Base-by-base conservation (phyloP, 2,888 invertebrate species). In the Alentia gelatinosa region DNA sequence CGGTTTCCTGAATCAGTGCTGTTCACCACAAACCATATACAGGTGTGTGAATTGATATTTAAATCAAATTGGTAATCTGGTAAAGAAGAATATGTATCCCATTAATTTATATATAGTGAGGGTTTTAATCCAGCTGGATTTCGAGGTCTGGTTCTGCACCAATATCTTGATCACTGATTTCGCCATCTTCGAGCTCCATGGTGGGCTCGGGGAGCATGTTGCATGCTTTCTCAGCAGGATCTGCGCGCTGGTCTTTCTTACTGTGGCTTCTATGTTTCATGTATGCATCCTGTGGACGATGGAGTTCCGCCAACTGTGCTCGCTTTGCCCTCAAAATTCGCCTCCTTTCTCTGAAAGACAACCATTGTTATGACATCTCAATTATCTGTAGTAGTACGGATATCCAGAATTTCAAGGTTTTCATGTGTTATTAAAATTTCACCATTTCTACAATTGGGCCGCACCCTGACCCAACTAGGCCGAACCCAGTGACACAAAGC, bases 271-370 rank as follows among this genome's bases (percentile, higher is more conserved):
- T 56, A 56, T 19, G n/a, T 56, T 56, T 56, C 23, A n/a, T 42
- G 50, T 47, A 86, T 15, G 30, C 30, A 47, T 86, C 86, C 47
- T 86, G 86, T 33, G 86, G 86, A 5, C n/a, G 47, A 0, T 86
- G 42, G 9, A 86, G n/a, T 15, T 39, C 23, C 3, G 86, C 42
- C 50, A 86, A 0, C 0, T 42, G 30, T 47, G 86, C 86, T 5
- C 86, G 42, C 26, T 42, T 86, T 5, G 86, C 86, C 47, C 30
- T 42, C 33, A 86, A 33, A 1, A 86, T 26, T 30, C 23, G 19
- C 47, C 86, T 23, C 47, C 26, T 42, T 15, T 86, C 47, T 47
- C 86, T 86, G 86, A 0, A 86, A 86, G 9, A 7, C 3, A 42
- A 23, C n/a, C 19, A 19, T 47, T 12, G 9, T 12, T 9, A 47